Percentiles rank a stretch among this genome's conserved stretches.
These are phyloP conservation scores for Hemibagrus guttatus DNA, from an alignment of 2,797 vertebrate species.

Conservation along the genomic window DNA sequence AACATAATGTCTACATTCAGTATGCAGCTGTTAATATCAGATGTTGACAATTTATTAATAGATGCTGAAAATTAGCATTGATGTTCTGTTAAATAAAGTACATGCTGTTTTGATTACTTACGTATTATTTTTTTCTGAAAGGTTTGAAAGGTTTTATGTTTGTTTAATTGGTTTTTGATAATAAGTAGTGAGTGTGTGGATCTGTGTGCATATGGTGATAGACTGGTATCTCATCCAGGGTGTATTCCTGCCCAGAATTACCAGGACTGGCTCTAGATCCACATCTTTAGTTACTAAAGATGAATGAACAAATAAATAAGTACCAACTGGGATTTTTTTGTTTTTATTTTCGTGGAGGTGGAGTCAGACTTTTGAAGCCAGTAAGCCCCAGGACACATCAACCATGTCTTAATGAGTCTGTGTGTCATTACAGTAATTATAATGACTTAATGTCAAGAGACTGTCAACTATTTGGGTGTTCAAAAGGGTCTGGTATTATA, in stretches of 20 bases:
- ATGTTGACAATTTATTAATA: not conserved
- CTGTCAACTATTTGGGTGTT: constrained; percentile 73
- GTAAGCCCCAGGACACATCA: constrained; percentile 66
- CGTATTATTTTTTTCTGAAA: not conserved
- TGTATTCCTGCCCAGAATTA: not conserved
- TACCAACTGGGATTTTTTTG: too few relatives aligned
- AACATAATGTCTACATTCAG: not conserved
- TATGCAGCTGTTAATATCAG: too few relatives aligned
- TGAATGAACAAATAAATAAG: not conserved
- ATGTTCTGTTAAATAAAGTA: not conserved
- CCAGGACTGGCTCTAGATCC: not conserved
- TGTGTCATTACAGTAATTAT: constrained; percentile 82
- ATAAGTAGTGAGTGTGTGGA: not conserved
- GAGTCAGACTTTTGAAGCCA: constrained; percentile 8
- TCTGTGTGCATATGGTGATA: not conserved
- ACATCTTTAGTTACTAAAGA: not conserved
- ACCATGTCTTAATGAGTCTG: constrained; percentile 80
- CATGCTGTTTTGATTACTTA: not conserved
- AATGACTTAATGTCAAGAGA: constrained; percentile 71
- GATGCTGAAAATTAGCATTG: not conserved
- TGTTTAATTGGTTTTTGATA: not conserved
- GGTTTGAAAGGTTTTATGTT: not conserved
- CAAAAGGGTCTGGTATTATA: constrained; percentile 68
- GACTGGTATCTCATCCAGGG: not conserved
- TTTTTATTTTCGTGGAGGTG: not conserved